phyloP scores from a whole-genome alignment of 2,797 vertebrate genomes.

The Gastrophryne carolinensis region DNA sequence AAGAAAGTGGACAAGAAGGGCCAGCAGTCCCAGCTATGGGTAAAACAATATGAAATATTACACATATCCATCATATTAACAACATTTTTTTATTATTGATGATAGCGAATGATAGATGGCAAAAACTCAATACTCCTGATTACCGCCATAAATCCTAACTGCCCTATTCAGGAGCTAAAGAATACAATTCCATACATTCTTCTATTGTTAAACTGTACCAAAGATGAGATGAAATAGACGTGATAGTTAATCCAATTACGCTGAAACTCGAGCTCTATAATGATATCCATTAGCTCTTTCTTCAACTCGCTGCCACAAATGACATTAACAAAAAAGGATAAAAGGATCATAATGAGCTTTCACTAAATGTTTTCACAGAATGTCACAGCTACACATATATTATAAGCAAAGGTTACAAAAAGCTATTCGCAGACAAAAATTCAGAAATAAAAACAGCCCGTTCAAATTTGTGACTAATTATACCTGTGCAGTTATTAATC shows the following conservation, averaged over 20 bases:
- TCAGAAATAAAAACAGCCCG: neutral
- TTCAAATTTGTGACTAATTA: neutral
- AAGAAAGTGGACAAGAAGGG: no score
- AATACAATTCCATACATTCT: neutral
- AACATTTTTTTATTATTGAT: no score
- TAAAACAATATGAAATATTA: no score
- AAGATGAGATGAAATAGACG: constrained; percentile 8
- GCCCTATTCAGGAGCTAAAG: neutral
- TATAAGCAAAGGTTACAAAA: neutral
- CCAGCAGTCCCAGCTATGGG: no score
- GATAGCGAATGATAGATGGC: no score
- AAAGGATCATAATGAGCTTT: constrained; percentile 29
- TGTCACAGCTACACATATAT: constrained; percentile 13
- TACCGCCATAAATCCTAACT: no score
- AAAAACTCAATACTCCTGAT: no score
- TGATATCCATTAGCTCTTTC: constrained; percentile 20
- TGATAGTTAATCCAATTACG: constrained; percentile 40
- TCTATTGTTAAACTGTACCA: neutral
- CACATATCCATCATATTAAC: no score
- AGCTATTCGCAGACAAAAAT: neutral
- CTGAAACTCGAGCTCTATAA: constrained; percentile 25
- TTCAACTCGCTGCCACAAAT: constrained; percentile 16
- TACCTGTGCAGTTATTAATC: neutral
- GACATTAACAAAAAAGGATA: constrained; percentile 32
- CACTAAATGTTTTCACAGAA: constrained; percentile 34